Evolutionary conservation across 2,888 invertebrate genomes (phyloP), one percentile per base, ranked within the genome.

Genomic region (Hylaea fasciaria): DNA sequence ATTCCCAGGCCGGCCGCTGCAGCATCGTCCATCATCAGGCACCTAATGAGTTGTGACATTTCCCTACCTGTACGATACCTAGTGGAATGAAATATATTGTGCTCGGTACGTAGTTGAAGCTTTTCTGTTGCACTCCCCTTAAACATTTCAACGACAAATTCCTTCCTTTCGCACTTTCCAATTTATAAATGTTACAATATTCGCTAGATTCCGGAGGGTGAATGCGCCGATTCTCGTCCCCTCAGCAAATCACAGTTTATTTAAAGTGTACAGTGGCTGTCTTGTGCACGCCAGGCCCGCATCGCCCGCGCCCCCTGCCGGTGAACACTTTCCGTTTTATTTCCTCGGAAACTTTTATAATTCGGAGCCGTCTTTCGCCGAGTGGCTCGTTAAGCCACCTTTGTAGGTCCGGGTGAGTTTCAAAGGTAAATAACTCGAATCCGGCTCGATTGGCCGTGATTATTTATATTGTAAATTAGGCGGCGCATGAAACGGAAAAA

Each of bases 401-500:
- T 86, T 86, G 84, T 85, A 73, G 74, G 66, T 67, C 71, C 70
- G 72, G 70, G 70, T 74, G 73, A 70, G 71, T 78, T 76, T 73
- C 75, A 70, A 77, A 80, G 76, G 81, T 80, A 85, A 84, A 85
- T 77, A 80, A 74, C 80, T 75, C 69, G 72, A 77, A 80, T 81
- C 77, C 77, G 78, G 74, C 71, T 64, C 73, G 73, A 83, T 83
- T 81, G 80, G 76, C 74, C 73, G 69, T 83, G 76, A 82, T 82
- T 85, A 82, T 84, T 83, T 83, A 75, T 83, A 83, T 85, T 86
- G 81, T 82, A 80, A 82, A 83, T 83, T 80, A 82, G 73, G 71
- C 63, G 69, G 63, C 60, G 62, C 68, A 65, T 63, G 62, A 66
- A 69, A 70, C 62, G 62, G 65, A 68, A 66, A 68, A 60, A 65